A percentile compares a stretch with the other conserved stretches of the same genome.
phyloP scores from a whole-genome alignment of 2,797 vertebrate species.

The Ateles fusciceps region DNA sequence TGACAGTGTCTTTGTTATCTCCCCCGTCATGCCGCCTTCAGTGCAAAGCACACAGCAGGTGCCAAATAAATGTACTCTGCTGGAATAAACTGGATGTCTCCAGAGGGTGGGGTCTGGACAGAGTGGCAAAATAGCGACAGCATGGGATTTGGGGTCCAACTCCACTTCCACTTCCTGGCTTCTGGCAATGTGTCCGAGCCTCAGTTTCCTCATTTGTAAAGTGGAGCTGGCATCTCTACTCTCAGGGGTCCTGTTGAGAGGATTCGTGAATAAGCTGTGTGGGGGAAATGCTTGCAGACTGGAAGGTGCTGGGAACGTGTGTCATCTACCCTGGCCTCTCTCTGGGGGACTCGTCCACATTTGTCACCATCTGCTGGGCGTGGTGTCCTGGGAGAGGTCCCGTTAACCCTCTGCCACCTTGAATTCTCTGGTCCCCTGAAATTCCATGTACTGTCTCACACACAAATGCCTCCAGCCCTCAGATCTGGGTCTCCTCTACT shows the following conservation, averaged over 20 bases:
- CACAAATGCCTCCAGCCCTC: neutral
- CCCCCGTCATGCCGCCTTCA: fast-evolving
- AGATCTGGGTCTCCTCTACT: neutral
- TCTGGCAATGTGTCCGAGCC: neutral
- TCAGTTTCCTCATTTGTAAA: neutral
- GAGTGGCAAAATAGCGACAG: neutral
- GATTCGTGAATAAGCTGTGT: neutral
- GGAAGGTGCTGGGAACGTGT: neutral
- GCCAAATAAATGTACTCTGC: neutral
- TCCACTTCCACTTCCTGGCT: neutral
- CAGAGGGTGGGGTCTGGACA: neutral
- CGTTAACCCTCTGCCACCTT: neutral
- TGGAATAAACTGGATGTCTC: neutral
- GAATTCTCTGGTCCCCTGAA: neutral
- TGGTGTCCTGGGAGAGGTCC: neutral
- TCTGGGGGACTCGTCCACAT: neutral
- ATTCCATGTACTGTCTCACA: neutral
- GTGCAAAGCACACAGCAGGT: neutral
- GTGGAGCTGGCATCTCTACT: no score
- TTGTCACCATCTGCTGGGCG: neutral
- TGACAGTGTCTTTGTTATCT: neutral
- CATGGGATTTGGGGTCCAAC: no score
- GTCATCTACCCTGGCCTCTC: neutral
- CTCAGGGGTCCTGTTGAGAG: neutral
- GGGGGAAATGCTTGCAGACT: neutral